phyloP scores from a whole-genome alignment of 2,797 vertebrate species.

The Falco cherrug region DNA sequence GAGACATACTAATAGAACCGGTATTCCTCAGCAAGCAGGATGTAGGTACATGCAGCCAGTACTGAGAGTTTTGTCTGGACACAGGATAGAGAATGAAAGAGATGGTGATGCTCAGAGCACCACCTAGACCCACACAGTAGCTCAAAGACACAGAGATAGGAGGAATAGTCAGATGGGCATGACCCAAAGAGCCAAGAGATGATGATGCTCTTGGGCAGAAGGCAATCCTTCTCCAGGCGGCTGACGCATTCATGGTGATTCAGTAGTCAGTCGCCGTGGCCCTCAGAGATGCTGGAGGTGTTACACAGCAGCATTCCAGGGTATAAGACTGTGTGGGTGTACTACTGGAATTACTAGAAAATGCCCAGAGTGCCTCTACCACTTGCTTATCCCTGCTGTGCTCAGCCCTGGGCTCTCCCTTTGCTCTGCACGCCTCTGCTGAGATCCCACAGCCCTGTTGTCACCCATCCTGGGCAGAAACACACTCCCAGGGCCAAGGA shows the following conservation, averaged over 20 bases:
- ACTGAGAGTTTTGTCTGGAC: background rate
- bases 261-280: background rate
- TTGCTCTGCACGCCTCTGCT: background rate
- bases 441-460: background rate
- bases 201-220: background rate
- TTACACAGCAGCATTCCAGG: background rate
- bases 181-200: background rate
- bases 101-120: background rate
- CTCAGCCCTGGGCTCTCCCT: background rate
- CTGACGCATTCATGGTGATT: background rate
- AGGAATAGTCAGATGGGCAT: background rate
- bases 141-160: background rate
- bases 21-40: background rate
- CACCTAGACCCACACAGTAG: background rate
- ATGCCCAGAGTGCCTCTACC: background rate
- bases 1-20: fast-evolving
- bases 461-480: background rate
- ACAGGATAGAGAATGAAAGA: background rate
- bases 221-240: background rate
- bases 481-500: background rate
- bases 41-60: background rate
- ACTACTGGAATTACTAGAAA: background rate
- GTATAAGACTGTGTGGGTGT: background rate
- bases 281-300: background rate
- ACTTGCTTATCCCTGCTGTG: background rate